Evolutionary conservation across 2,113 vertebrate species (phyloP).

Genomic region (Vicugna pacos): DNA sequence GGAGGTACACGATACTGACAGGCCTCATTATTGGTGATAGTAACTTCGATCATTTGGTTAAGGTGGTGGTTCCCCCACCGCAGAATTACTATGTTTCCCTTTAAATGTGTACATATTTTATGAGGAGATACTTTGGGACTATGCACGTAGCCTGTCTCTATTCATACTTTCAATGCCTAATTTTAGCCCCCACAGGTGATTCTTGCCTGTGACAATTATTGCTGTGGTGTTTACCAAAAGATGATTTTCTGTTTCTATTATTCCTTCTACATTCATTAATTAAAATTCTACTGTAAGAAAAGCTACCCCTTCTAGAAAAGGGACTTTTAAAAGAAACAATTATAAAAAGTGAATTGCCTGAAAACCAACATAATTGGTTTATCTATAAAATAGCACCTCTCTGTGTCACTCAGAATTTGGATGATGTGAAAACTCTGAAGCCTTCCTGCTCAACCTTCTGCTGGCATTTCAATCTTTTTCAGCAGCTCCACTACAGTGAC

Average conservation of each 20-base stretch:
- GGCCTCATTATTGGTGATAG: background rate
- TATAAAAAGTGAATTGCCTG: background rate
- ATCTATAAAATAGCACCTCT: background rate
- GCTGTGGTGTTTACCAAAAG: background rate
- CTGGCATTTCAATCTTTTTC: background rate
- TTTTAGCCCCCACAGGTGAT: background rate
- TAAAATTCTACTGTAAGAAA: background rate
- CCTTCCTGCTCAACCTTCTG: background rate
- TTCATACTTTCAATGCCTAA: background rate
- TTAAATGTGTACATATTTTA: background rate
- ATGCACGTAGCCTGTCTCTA: background rate
- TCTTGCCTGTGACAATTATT: background rate
- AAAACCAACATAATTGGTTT: background rate
- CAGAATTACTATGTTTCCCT: background rate
- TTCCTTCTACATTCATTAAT: background rate
- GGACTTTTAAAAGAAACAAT: background rate
- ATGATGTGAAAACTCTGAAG: background rate
- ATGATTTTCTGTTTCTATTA: background rate
- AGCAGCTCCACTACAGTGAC: background rate
- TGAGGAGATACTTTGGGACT: background rate
- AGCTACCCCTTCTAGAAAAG: background rate
- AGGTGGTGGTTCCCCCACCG: background rate
- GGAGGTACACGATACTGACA: background rate
- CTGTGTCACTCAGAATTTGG: background rate
- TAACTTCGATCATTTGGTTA: background rate